These are phyloP conservation scores for Leptopterna dolabrata DNA, from an alignment of 2,888 invertebrate genomes.

Conservation along the genomic window DNA sequence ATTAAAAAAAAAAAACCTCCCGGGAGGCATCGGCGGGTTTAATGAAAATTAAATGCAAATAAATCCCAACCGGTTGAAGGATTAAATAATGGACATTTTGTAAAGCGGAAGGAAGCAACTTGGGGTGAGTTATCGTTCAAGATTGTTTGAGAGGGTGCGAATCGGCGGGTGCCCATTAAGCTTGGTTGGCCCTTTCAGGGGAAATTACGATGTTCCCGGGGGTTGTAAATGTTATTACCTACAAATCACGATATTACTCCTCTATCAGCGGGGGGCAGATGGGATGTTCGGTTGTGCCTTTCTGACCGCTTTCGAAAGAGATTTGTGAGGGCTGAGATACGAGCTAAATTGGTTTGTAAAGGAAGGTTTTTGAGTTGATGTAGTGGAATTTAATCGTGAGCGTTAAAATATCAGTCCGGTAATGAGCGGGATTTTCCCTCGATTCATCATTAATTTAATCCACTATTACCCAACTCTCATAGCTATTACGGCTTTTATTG, in stretches of 20 bases:
- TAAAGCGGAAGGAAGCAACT: not conserved
- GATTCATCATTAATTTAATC: too few relatives aligned
- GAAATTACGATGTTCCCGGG: constrained; percentile 36
- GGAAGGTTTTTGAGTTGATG: not conserved
- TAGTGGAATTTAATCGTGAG: not conserved
- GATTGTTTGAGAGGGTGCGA: constrained; percentile 26
- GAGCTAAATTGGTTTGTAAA: not conserved
- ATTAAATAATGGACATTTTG: constrained; percentile 44
- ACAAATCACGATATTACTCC: constrained; percentile 48
- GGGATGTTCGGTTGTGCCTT: constrained; percentile 7
- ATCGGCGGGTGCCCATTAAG: not conserved
- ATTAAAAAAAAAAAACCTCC: not conserved
- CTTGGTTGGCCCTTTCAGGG: not conserved
- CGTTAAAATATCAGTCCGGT: too few relatives aligned
- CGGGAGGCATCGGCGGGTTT: not conserved
- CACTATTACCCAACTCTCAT: too few relatives aligned
- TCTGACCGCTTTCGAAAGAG: constrained; percentile 12
- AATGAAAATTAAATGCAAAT: constrained; percentile 47
- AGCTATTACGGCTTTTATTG: too few relatives aligned
- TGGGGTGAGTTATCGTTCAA: constrained; percentile 12
- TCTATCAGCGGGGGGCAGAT: constrained; percentile 36
- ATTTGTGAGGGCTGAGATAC: not conserved
- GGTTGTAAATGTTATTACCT: constrained; percentile 43
- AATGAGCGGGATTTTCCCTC: too few relatives aligned
- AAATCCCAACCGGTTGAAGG: constrained; percentile 28